Evolutionary conservation across 2,797 vertebrate species (phyloP), one percentile per base, ranked within the genome.

Genomic region (Ptychadena robeensis): DNA sequence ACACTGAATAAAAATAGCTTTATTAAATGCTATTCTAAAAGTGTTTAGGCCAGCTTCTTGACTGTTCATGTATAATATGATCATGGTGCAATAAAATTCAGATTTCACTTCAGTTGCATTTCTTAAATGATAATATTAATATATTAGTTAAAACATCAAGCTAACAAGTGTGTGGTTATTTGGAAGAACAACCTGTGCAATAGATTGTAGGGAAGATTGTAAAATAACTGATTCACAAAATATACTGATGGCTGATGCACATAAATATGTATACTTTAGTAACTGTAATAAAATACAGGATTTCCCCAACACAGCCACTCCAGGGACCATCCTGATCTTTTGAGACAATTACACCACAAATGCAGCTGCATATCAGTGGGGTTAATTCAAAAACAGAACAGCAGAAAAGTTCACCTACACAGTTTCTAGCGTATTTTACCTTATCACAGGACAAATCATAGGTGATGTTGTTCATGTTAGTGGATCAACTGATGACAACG

Each of bases 1-100:
- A 68, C 31, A 15, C 66, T 65, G 61, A 31, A 31, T 73, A 67
- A 67, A 83, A 83, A 83, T 79, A 73, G 66, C 8, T 78, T 61
- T 75, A 69, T 69, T 15, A 59, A 75, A 57, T 61, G 35, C 12
- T 83, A 59, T 59, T 37, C 40, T 38, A 38, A 73, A 40, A 65
- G 35, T 63, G 11, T 68, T 59, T 38, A 18, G 34, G 30, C 22
- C 48, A 73, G 44, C 22, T 61, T 44, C 72, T 61, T 9, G 37
- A 44, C 37, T 25, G 14, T 66, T 44, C 61, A 40, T 9, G 40
- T 28, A 40, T 67, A 22, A 37, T 53, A 67, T 78, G 44, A 66
- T 44, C 32, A 32, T 34, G 63, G n/a, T 18, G 30, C 7, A 6
- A 40, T n/a, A 28, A 77, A 66, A 66, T 66, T 38, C 18, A 31